Evolutionary conservation across 2,797 vertebrate species (phyloP), one percentile per base, ranked within the genome.

Genomic region (Chiroxiphia lanceolata): DNA sequence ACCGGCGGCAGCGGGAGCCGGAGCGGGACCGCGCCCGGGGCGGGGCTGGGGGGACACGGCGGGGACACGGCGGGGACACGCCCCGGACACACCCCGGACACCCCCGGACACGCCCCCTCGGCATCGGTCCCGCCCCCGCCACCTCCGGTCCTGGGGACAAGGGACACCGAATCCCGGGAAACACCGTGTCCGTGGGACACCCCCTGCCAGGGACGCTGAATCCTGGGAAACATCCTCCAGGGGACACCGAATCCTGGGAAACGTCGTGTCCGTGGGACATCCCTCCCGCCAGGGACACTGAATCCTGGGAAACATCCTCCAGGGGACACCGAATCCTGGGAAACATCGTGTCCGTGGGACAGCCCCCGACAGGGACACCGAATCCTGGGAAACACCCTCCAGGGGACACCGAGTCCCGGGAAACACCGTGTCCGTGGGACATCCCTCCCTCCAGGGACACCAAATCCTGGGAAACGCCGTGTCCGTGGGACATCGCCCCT

Each of bases 261-360:
- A 7, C 29, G 3, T 11, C 3, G 26, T 11, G 40, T 4, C 33
- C 8, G 0, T 15, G 20, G 48, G 33, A 5, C 57, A 4, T 38
- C 36, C n/a, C n/a, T n/a, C 6, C 56, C 7, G 15, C 50, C 26
- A n/a, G n/a, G n/a, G n/a, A 51, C 26, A 51, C 26, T 10, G 10
- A 11, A 51, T 29, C 26, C 50, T 29, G 50, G 26, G 50, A 17
- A n/a, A 7, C n/a, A 4, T 16, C 36, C 36, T 38, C 36, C 36
- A 16, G 50, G 50, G 50, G 26, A 17, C 16, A 31, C 29, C 12
- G 12, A 54, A 20, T 33, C 53, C 31, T 54, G 10, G 53, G 38
- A 31, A 40, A 19, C 33, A 22, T 19, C 7, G n/a, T 56, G 31
- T 13, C 19, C 33, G 8, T 34, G 54, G 54, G 33, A 21, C 19